Conservation (phyloP, 2,888 invertebrate species). For the Caenorhabditis parvicauda region DNA sequence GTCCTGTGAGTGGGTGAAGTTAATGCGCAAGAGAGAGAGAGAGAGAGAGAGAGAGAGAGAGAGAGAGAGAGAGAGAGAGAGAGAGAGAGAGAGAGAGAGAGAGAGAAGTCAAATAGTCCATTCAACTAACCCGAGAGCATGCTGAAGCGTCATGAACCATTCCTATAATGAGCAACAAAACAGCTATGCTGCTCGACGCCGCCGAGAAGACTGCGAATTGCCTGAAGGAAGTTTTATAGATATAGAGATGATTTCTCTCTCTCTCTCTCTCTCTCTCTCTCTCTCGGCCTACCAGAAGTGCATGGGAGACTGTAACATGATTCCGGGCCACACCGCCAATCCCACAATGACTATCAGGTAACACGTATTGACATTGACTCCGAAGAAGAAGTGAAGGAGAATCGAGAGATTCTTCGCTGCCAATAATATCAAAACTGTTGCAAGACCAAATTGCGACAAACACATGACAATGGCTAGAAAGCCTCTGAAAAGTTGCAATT, state of each 20-base stretch:
- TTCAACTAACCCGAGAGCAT: conserved; percentile 11
- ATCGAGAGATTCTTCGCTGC: conserved; percentile 37
- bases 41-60: no score
- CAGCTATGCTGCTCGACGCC: conserved; percentile 28
- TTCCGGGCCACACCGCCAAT: conserved; percentile 30
- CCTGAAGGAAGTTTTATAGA: conserved; percentile 1
- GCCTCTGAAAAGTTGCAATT: conserved; percentile 3
- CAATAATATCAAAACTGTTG: conserved; percentile 28
- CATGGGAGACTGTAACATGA: conserved; percentile 39
- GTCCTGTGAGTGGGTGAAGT: conserved; percentile 1
- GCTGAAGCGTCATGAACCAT: conserved; percentile 28
- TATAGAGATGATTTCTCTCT: no score
- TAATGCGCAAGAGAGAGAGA: no score
- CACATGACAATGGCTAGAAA: conserved; percentile 29
- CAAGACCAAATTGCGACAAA: conserved; percentile 35
- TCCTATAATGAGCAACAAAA: conserved; percentile 27
- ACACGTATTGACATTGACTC: conserved; percentile 27
- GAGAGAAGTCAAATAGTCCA: neutral
- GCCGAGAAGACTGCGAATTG: conserved; percentile 38
- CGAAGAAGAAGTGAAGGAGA: conserved; percentile 35
- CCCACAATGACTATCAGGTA: conserved; percentile 35
- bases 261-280: no score
- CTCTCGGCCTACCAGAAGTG: no score
- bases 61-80: no score
- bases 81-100: no score